Evolutionary conservation across 2,888 invertebrate genomes (phyloP).

Genomic region (Anarsia innoxiella): DNA sequence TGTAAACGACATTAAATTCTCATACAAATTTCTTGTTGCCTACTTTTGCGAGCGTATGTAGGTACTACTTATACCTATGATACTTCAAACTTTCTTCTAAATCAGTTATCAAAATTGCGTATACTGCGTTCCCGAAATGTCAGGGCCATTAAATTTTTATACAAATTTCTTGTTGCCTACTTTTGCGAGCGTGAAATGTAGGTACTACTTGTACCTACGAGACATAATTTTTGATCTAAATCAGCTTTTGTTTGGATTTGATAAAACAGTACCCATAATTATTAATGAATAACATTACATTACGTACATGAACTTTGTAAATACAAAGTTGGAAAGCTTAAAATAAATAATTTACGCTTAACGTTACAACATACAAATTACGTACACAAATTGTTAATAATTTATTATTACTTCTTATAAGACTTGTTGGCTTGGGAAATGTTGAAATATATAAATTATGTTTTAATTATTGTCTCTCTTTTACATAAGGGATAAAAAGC

Average conservation of each 20-base stretch:
- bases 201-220: background rate
- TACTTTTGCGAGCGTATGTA: too few species aligned
- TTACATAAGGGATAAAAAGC: background rate
- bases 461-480: background rate
- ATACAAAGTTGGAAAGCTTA: background rate
- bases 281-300: background rate
- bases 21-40: too few species aligned
- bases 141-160: too few species aligned
- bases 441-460: background rate
- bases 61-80: too few species aligned
- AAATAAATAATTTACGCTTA: conserved; percentile 35
- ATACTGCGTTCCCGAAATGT: too few species aligned
- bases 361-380: conserved; percentile 23
- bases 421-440: background rate
- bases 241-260: background rate
- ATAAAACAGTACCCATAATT: background rate
- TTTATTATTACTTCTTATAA: background rate
- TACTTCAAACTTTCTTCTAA: too few species aligned
- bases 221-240: background rate
- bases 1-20: too few species aligned
- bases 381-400: conserved; percentile 24
- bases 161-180: too few species aligned
- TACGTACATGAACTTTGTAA: background rate
- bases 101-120: too few species aligned
- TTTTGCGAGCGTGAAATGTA: background rate